Base-by-base conservation (phyloP, 2,113 vertebrate genomes). In the Hymenochirus boettgeri region DNA sequence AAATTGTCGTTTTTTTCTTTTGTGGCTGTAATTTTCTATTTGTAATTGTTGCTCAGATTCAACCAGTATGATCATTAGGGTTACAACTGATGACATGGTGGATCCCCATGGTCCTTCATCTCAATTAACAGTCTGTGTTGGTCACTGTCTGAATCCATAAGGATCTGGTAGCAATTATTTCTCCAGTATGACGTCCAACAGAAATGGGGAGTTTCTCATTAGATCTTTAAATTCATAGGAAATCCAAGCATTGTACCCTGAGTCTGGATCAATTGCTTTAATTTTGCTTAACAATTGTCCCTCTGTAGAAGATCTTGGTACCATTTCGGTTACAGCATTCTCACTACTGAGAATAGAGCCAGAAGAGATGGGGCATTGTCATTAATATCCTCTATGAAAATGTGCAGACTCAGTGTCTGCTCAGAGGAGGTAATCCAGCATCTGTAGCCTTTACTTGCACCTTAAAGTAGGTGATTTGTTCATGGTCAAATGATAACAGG, bases 241-340 rank as follows among this genome's bases (percentile, higher is more conserved):
- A 1, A 97, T 86, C 91, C 91, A 95, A n/a, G 93, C 94, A 1
- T 95, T 98, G 73, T 91, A 71, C 0, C 92, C 94, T 0, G 90
- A 90, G 73, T 97, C 93, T 3, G 88, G 83, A 45, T 97, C 96
- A 56, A 91, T 90, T 0, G 94, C 93, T 42, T 81, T 78, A 53
- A 93, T 86, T 78, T 93, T 94, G 51, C 88, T 91, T 58, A 98
- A 85, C 62, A 96, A 73, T 23, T 89, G 86, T 59, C 84, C 84
- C 7, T 80, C 82, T 63, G 88, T 83, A 63, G 87, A 87, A 76
- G 85, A 85, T 61, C 82, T 78, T 22, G 88, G 80, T 61, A 91
- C 84, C 26, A 53, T 75, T 75, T 91, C 89, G 48, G 83, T 77
- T 7, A 74, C 83, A 61, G 79, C 5, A 1, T 71, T 88, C 39